These are phyloP conservation scores for Bagarius yarrelli DNA, from an alignment of 2,113 vertebrate genomes.

Conservation along the genomic window DNA sequence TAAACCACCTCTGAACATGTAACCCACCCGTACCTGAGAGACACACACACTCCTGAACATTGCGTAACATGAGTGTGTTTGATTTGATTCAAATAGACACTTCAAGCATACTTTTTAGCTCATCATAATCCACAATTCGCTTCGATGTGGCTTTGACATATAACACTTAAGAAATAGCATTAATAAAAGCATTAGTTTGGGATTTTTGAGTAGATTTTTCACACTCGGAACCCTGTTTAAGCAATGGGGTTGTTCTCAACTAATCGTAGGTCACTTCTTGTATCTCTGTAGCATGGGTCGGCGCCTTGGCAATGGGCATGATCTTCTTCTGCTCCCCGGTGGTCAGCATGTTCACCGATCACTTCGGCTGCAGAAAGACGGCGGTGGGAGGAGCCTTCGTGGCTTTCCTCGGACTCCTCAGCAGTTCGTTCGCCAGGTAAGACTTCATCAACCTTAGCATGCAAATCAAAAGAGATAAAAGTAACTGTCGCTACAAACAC, in stretches of 20 bases:
- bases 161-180: too few relatives aligned
- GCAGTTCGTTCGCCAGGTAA: conserved; percentile 96
- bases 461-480: too few relatives aligned
- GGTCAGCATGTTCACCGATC: conserved; percentile 98
- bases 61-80: background rate
- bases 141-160: background rate
- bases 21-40: too few relatives aligned
- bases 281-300: conserved; percentile 86
- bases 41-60: too few relatives aligned
- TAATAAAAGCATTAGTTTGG: too few relatives aligned
- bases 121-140: background rate
- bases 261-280: conserved; percentile 27
- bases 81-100: background rate
- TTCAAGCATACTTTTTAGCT: background rate
- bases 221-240: too few relatives aligned
- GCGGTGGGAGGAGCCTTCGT: conserved; percentile 84
- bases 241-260: too few relatives aligned
- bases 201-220: too few relatives aligned
- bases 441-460: background rate
- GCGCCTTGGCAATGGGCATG: conserved; percentile 96
- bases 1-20: conserved; percentile 70
- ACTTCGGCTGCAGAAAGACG: conserved; percentile 90
- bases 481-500: background rate
- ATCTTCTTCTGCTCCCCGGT: conserved; percentile 98
- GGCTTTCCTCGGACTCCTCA: conserved; percentile 90